Percentiles rank a stretch among this genome's conserved stretches.
Conservation (phyloP, 2,888 invertebrate species). For the Drosophila ezoana region DNA sequence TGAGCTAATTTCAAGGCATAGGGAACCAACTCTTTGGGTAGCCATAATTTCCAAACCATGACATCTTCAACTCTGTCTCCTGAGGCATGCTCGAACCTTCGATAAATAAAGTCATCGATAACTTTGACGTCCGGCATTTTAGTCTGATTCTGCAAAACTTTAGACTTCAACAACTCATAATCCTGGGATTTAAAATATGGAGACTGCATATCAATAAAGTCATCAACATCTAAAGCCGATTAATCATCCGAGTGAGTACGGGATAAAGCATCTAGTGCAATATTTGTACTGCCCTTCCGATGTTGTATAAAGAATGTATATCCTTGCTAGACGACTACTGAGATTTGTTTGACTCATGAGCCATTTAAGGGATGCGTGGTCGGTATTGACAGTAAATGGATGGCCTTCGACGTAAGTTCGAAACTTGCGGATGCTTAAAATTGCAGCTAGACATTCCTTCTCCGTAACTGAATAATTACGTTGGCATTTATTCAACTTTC, state of each 20-base stretch:
- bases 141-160: neutral
- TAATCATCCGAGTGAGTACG: neutral
- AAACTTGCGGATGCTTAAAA: conserved; percentile 17
- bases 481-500: conserved; percentile 11
- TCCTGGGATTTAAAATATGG: neutral
- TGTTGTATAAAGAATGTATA: neutral
- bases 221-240: neutral
- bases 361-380: neutral
- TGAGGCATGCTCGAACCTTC: neutral
- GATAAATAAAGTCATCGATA: neutral
- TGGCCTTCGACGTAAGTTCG: conserved; percentile 5
- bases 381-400: neutral
- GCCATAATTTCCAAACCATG: neutral
- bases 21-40: neutral
- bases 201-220: neutral
- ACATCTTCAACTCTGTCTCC: neutral
- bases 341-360: neutral
- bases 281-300: neutral
- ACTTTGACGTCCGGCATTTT: neutral
- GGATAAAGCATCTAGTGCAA: neutral
- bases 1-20: neutral
- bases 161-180: neutral
- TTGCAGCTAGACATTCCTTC: conserved; percentile 17
- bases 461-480: no score
- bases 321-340: neutral